phyloP scores from a whole-genome alignment of 2,797 vertebrate genomes.

The Kryptopterus vitreolus region DNA sequence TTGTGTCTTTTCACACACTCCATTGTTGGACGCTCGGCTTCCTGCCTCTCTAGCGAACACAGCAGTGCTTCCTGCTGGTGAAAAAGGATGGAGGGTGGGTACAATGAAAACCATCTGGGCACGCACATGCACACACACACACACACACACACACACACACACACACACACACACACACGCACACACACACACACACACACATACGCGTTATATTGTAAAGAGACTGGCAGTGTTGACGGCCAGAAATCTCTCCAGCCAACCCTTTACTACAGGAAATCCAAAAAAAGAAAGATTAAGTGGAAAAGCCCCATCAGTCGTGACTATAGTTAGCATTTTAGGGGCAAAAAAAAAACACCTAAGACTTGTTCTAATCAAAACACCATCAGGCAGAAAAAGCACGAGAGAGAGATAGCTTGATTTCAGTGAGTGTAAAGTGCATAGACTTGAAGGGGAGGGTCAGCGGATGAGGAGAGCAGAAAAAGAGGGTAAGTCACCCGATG shows the following conservation, averaged over 20 bases:
- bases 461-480: conserved; percentile 30
- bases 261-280: conserved; percentile 61
- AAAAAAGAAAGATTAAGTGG: conserved; percentile 52
- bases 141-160: conserved; percentile 15
- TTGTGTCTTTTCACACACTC: conserved; percentile 60
- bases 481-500: conserved; percentile 83
- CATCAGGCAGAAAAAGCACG: conserved; percentile 12
- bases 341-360: background rate
- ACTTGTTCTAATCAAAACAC: background rate
- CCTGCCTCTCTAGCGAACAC: conserved; percentile 72
- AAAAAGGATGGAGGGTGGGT: conserved; percentile 58
- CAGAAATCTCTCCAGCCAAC: conserved; percentile 53
- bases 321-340: background rate
- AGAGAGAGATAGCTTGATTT: conserved; percentile 17
- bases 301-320: conserved; percentile 46
- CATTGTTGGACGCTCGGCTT: conserved; percentile 67
- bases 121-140: conserved; percentile 58
- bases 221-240: conserved; percentile 66
- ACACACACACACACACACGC: conserved; percentile 17
- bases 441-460: conserved; percentile 13
- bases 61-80: conserved; percentile 76
- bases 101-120: conserved; percentile 81
- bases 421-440: conserved; percentile 23
- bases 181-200: too few relatives aligned
- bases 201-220: too few relatives aligned